Conservation (phyloP, 2,888 invertebrate genomes). For the Perizoma flavofasciatum region DNA sequence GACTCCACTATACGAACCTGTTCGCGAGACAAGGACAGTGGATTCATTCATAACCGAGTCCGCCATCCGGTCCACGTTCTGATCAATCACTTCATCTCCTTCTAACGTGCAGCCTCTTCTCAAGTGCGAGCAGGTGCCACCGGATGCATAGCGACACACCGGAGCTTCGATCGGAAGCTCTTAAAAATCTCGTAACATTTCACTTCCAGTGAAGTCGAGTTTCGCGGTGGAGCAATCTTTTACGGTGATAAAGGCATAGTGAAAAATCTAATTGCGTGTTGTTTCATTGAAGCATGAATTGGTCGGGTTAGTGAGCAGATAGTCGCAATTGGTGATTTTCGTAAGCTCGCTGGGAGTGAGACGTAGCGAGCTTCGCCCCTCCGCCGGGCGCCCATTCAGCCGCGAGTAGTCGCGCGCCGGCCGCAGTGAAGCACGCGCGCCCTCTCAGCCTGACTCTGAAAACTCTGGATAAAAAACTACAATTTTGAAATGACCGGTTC, state of each 20-base stretch:
- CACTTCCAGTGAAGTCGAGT: constrained; percentile 45
- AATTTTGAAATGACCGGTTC: constrained; percentile 71
- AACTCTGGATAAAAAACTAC: constrained; percentile 60
- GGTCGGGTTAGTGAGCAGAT: constrained; percentile 64
- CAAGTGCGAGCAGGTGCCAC: constrained; percentile 81
- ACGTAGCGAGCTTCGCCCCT: constrained; percentile 78
- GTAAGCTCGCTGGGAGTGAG: constrained; percentile 79
- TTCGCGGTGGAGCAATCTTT: constrained; percentile 26
- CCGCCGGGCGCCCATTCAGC: constrained; percentile 76
- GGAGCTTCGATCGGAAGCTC: constrained; percentile 75
- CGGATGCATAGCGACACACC: constrained; percentile 72
- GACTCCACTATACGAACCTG: constrained; percentile 55
- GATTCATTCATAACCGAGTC: constrained; percentile 83
- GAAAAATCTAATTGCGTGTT: constrained; percentile 43
- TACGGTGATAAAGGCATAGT: constrained; percentile 19
- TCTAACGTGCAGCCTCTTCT: constrained; percentile 73
- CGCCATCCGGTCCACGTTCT: constrained; percentile 80
- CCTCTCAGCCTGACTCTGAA: constrained; percentile 57
- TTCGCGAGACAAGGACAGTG: constrained; percentile 65
- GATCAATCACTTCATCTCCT: constrained; percentile 80
- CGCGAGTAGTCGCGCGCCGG: constrained; percentile 78
- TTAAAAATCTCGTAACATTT: constrained; percentile 63
- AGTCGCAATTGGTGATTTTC: constrained; percentile 77
- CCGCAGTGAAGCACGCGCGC: constrained; percentile 80
- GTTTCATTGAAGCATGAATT: constrained; percentile 39